Evolutionary conservation across 64 coral and sea anemone genomes (phyloP), one percentile per base, ranked within the genome.

Genomic region (Stichodactyla mertensii): DNA sequence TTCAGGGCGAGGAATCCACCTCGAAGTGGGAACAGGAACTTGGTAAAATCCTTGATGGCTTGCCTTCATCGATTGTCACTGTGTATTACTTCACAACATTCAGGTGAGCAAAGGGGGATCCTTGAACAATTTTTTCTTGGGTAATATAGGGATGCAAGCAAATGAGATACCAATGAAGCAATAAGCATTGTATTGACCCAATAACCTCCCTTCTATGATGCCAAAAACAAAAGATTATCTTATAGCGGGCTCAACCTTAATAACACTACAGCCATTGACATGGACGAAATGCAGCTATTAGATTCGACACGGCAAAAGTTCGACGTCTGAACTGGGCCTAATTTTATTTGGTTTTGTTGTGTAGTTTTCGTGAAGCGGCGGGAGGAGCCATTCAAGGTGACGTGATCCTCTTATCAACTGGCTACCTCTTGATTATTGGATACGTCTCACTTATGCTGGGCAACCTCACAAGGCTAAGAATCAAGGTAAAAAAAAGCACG

Each of bases 371-470:
- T 51, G 53, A 79, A 54, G 93, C 88, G 55, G 10, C 90, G 56
- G 53, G 69, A 6, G 57, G 22, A 4, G 85, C 80, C 52, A 95
- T 99, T 36, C 61, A 87, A 64, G 83, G 86, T 55, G 97, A 95
- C 85, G 56, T 95, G 16, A 80, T 66, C 36, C 90, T 99, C 57
- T 69, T 99, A 28, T 95, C 97, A 19, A 82, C 88, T 4, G 97
- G 97, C 31, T 99, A 99, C 52, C 69, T 95, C 23, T 89, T 99
- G 12, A 99, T 99, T 61, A 92, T 99, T 82, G 23, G 84, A 14
- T 99, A 99, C 79, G 97, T 99, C 5, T 90, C 88, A 5, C n/a
- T 95, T 19, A 93, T 99, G 87, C 88, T 99, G 52, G 97, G 93
- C 27, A 90, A 92, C 24, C 92, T 99, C 52, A 99, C 93, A 28